phyloP scores from a whole-genome alignment of 2,797 vertebrate genomes.

The Salarias fasciatus region DNA sequence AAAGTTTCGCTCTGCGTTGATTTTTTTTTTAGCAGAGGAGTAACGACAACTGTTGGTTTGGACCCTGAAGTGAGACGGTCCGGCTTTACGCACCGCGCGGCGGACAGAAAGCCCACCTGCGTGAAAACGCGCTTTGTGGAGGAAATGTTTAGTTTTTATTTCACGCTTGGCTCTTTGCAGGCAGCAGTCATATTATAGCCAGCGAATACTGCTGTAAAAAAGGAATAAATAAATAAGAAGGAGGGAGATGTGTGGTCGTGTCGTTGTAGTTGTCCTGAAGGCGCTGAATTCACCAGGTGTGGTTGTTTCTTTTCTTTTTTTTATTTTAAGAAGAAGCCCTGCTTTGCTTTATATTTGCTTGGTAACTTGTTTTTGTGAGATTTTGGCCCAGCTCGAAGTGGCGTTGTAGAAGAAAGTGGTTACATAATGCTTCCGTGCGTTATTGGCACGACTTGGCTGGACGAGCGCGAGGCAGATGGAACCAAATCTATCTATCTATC shows the following conservation, averaged over 20 bases:
- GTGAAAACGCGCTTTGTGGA: slow-evolving; percentile 5
- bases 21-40: too few species aligned
- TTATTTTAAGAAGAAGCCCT: not conserved
- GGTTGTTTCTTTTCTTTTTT: not conserved
- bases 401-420: slow-evolving; percentile 53
- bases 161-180: not conserved
- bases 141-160: not conserved
- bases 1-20: slow-evolving; percentile 29
- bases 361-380: slow-evolving; percentile 5
- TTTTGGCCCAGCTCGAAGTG: slow-evolving; percentile 16
- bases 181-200: too few species aligned
- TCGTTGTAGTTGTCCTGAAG: too few species aligned
- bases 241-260: not conserved
- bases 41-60: not conserved
- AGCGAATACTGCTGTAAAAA: too few species aligned
- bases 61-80: not conserved
- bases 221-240: not conserved
- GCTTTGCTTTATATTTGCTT: slow-evolving; percentile 2
- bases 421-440: slow-evolving; percentile 70
- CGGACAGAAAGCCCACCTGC: not conserved
- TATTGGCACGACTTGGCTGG: slow-evolving; percentile 43
- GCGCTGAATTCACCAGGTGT: too few species aligned
- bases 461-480: slow-evolving; percentile 51
- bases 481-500: slow-evolving; percentile 26
- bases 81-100: slow-evolving; percentile 5